A percentile compares a stretch with the other conserved stretches of the same genome.
Evolutionary conservation across 2,888 invertebrate genomes (phyloP).

Genomic region (Drosophila siamana): DNA sequence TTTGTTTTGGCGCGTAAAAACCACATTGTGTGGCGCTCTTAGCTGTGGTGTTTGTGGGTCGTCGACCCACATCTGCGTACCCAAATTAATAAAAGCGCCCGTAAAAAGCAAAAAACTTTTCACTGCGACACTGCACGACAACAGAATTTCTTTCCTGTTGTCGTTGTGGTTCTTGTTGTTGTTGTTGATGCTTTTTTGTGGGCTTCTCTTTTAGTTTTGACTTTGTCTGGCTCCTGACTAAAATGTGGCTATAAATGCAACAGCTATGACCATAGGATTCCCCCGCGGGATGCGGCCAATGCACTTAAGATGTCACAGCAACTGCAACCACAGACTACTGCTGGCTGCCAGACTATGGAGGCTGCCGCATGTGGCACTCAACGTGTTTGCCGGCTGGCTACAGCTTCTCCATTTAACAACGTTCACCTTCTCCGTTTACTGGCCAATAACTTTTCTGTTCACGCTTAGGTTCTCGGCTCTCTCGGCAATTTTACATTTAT

Average conservation of each 20-base stretch:
- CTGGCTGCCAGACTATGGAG: slow-evolving; percentile 17
- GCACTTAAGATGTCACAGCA: slow-evolving; percentile 77
- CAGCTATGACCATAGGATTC: slow-evolving; percentile 36
- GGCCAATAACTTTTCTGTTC: slow-evolving; percentile 45
- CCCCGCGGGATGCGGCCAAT: slow-evolving; percentile 35
- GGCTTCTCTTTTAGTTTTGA: background rate
- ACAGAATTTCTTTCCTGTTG: background rate
- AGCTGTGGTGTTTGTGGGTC: slow-evolving; percentile 16
- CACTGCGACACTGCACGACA: slow-evolving; percentile 21
- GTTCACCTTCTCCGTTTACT: slow-evolving; percentile 37
- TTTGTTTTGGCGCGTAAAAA: slow-evolving; percentile 36
- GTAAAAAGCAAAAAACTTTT: slow-evolving; percentile 40
- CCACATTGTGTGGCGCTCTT: slow-evolving; percentile 59
- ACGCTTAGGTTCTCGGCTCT: background rate
- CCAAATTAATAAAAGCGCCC: slow-evolving; percentile 62
- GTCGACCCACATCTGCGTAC: slow-evolving; percentile 12
- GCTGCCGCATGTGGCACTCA: slow-evolving; percentile 65
- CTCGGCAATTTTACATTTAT: slow-evolving; percentile 57
- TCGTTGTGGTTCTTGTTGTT: no score
- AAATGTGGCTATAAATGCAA: slow-evolving; percentile 68
- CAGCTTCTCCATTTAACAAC: background rate
- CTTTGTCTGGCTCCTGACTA: slow-evolving; percentile 43
- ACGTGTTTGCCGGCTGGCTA: slow-evolving; percentile 26
- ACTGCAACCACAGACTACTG: slow-evolving; percentile 31
- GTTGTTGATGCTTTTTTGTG: background rate